Conservation (phyloP, 1,140 invertebrate genomes). For the Aphis gossypii region DNA sequence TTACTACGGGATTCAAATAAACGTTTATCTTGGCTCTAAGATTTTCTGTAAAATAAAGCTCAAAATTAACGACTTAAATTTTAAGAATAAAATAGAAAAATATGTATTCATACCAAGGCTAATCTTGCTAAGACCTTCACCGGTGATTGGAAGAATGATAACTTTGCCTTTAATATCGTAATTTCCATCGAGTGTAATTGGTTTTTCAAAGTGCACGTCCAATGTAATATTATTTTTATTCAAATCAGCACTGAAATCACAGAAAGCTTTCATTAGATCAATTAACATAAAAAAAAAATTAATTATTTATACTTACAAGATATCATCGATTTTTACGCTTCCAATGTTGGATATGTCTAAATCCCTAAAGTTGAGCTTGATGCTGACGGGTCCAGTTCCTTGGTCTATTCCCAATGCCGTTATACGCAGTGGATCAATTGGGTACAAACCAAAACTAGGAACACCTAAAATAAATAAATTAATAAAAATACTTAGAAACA, state of each 20-base stretch:
- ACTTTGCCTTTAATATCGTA: constrained; percentile 62
- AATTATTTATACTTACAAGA: constrained; percentile 61
- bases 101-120: constrained; percentile 60
- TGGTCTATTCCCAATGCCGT: constrained; percentile 61
- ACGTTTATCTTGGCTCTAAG: constrained; percentile 59
- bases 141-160: constrained; percentile 62
- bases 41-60: constrained; percentile 59
- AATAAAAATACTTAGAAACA: background rate
- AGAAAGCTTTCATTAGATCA: too few relatives aligned
- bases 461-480: constrained; percentile 58
- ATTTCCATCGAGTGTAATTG: constrained; percentile 59
- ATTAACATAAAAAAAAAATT: background rate
- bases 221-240: constrained; percentile 58
- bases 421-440: constrained; percentile 62
- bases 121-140: constrained; percentile 61
- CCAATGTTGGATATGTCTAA: constrained; percentile 61
- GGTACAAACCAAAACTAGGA: constrained; percentile 62
- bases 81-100: background rate
- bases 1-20: constrained; percentile 56
- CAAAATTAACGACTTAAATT: background rate
- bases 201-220: constrained; percentile 40
- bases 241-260: constrained; percentile 56
- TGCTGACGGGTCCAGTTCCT: constrained; percentile 62
- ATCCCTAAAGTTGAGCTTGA: constrained; percentile 64
- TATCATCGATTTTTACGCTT: constrained; percentile 60